Base-by-base conservation (phyloP, 2,888 invertebrate genomes). In the Cataglyphis livida region DNA sequence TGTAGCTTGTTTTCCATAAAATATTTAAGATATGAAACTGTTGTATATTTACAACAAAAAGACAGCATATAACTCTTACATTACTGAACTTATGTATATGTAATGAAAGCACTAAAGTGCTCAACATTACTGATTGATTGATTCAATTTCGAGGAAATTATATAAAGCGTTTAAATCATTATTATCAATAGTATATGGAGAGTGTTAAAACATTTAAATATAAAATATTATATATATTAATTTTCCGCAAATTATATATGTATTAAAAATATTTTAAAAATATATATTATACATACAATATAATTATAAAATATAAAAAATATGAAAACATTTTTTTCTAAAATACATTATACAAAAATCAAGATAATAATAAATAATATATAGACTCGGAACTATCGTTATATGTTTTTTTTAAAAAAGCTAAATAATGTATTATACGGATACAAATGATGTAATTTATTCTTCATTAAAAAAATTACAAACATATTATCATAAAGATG, bases 131-230 rank as follows among this genome's bases (percentile, higher is more conserved):
- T n/a, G 32, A 18, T 18, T n/a, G 7, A 9, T 35, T 48, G 21
- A 35, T 62, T 3, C 25, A 75, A 62, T 74, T 61, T 57, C 74
- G 74, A 75, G 35, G 25, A 62, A 62, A 10, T 75, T 75, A 62
- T 35, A 48, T 75, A 75, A 64, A 15, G 1, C 12, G 6, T 18
- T 35, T 10, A 6, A 59, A 59, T 6, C 18, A 57, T 59, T 59
- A 51, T 32, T 51, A 1, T 35, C 54, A 70, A 1, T 15, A 25
- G 3, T 64, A 21, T 64, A n/a, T 62, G 10, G 18, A 48, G 6
- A 1, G 18, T 48, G 18, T 5, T 21, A 15, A 64, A 35, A 64
- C 18, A 21, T 12, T 38, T 15, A 44, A 66, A 28, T 41, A 65
- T 51, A 15, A 44, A 44, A 68, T 25, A 6, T 38, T 38, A 15